Conservation (phyloP, 2,113 vertebrate species). For the human (Homo sapiens) region DNA sequence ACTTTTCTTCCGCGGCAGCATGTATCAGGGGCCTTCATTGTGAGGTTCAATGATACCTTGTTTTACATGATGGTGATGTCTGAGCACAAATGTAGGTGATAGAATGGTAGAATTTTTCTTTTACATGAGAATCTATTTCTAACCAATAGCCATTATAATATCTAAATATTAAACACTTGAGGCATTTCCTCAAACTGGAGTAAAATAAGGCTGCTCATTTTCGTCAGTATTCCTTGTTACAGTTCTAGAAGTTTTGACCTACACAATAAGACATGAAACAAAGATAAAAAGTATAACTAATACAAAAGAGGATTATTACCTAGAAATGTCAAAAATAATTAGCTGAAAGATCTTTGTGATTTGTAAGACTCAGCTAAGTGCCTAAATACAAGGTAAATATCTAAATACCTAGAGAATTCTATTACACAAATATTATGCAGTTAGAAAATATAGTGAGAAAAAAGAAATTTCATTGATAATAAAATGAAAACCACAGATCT, state of each 20-base stretch:
- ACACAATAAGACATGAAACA: background rate
- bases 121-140: background rate
- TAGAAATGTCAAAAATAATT: conserved; percentile 37
- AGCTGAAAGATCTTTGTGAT: background rate
- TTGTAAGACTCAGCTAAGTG: background rate
- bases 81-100: background rate
- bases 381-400: background rate
- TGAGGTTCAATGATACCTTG: background rate
- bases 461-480: background rate
- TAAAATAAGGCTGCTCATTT: background rate
- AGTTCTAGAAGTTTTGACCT: background rate
- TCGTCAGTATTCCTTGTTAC: background rate
- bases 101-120: background rate
- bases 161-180: background rate
- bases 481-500: background rate
- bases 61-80: background rate
- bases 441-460: background rate
- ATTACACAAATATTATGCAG: background rate
- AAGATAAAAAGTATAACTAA: background rate
- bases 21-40: background rate
- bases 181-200: background rate
- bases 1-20: background rate
- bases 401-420: background rate
- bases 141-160: background rate
- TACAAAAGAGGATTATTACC: background rate